Base-by-base conservation (phyloP, 1,140 invertebrate species). In the Theocolax elegans region DNA sequence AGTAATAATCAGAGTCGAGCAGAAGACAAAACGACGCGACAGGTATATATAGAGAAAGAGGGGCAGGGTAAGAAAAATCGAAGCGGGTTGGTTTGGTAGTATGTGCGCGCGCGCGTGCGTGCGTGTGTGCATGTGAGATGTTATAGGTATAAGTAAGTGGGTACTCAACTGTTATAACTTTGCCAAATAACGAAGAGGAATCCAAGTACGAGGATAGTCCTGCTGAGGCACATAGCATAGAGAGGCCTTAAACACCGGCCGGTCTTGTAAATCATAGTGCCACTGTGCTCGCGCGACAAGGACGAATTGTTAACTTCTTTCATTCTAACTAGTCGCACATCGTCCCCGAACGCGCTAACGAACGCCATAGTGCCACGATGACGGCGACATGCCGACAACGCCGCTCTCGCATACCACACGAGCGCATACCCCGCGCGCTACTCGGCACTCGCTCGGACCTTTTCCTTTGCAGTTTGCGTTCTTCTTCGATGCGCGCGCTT, bases 151-250 rank as follows among this genome's bases (percentile, higher is more conserved):
- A n/a, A n/a, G n/a, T n/a, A n/a, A n/a, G n/a, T n/a, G n/a, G n/a
- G n/a, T n/a, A n/a, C n/a, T n/a, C n/a, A 27, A 72, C 70, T 72
- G 46, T 25, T 72, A 54, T 72, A 72, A n/a, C 48, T 67, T 29
- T 72, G 70, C 56, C 63, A 72, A n/a, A 72, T 38, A 49, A 72
- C 70, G 27, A 72, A 72, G 38, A 72, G 56, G 29, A 72, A 72
- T 23, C 70, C 70, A 19, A 72, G 38, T n/a, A 67, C 48, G 48
- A 72, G 70, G 6, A 72, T 29, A 9, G 70, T 67, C 29, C 70
- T 60, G 56, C 63, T 67, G 17, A 72, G 56, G 58, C 21, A 67
- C 51, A 67, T 31, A 12, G 54, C 23, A 23, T 72, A 72, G 29
- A 66, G 40, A 1, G 70, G 56, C 58, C 64, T 66, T 4, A 72